Evolutionary conservation across 2,888 invertebrate genomes (phyloP).

Genomic region (Merodon equestris): DNA sequence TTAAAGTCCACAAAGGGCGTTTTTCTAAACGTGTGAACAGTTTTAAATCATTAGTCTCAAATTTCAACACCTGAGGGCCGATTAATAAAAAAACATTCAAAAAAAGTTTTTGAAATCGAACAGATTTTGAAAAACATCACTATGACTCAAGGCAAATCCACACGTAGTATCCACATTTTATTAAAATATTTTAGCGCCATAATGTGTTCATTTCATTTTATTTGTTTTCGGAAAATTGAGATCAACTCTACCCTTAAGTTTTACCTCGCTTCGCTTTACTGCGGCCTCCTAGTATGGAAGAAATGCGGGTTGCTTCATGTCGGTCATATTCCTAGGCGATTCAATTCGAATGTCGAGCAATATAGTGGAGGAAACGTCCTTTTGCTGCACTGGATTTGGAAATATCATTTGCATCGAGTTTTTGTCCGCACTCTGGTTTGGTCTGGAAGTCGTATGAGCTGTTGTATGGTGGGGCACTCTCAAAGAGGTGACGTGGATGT

Average conservation of each 20-base stretch:
- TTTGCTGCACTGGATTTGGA: conserved; percentile 39
- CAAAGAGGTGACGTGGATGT: conserved; percentile 9
- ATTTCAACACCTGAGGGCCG: too few relatives aligned
- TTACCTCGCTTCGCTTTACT: conserved; percentile 99
- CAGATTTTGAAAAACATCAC: too few relatives aligned
- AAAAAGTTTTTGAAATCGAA: too few relatives aligned
- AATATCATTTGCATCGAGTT: conserved; percentile 18
- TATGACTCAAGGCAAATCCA: too few relatives aligned
- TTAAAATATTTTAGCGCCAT: too few relatives aligned
- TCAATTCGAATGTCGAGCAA: conserved; percentile 82
- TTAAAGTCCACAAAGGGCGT: too few relatives aligned
- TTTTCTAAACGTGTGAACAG: too few relatives aligned
- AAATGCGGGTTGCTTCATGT: conserved; percentile 92
- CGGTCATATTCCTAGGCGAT: conserved; percentile 89
- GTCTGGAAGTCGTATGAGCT: conserved; percentile 30
- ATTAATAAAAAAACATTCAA: too few relatives aligned
- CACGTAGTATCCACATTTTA: too few relatives aligned
- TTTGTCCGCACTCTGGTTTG: conserved; percentile 30
- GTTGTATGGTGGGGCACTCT: conserved; percentile 32
- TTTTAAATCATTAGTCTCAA: too few relatives aligned
- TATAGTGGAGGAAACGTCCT: conserved; percentile 65
- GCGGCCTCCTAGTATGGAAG: conserved; percentile 95
- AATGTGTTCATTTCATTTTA: conserved; percentile 62
- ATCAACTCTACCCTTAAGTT: conserved; percentile 98
- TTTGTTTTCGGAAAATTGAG: conserved; percentile 89